Evolutionary conservation across 2,888 invertebrate genomes (phyloP), one percentile per base, ranked within the genome.

Genomic region (Leucophora obtusa): DNA sequence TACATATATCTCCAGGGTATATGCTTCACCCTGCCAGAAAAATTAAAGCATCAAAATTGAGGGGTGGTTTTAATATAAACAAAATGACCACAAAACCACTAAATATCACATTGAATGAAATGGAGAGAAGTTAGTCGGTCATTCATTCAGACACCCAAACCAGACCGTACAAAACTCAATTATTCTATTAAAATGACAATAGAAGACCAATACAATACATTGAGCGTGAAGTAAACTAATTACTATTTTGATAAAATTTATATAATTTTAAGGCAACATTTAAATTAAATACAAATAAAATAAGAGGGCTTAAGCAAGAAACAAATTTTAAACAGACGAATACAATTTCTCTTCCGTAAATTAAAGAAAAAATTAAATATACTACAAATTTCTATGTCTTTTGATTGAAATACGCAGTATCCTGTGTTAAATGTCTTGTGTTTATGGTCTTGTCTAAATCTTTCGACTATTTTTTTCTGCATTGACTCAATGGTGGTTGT

Each of bases 151-250:
- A 60, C 53, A 65, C 35, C 54, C 15, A 71, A 59, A 66, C 33
- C 59, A 53, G 17, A 65, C 50, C 9, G 6, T 28, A 21, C 33
- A 17, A 63, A 71, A 43, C 56, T 38, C 71, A 77, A 81, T 81
- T 81, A 81, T 77, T 54, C 60, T 72, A 73, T 70, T 51, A 74
- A 38, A 65, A 43, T 81, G 56, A 73, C 65, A 81, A 81, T 70
- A 43, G 54, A 56, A 56, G 50, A 54, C 77, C 53, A 63, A 69
- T 68, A 24, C 66, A 81, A 73, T 81, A 76, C 65, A 81, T 81
- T 81, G 81, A 81, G 81, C 81, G 77, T 81, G 70, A 81, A 81
- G 77, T 77, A 73, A 77, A 77, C 77, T 81, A 77, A 81, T 81
- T 70, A 73, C 70, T 51, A 66, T 70, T 62, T 47, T 17, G 54